Evolutionary conservation across 2,113 vertebrate species (phyloP).

Genomic region (Cinclus cinclus): DNA sequence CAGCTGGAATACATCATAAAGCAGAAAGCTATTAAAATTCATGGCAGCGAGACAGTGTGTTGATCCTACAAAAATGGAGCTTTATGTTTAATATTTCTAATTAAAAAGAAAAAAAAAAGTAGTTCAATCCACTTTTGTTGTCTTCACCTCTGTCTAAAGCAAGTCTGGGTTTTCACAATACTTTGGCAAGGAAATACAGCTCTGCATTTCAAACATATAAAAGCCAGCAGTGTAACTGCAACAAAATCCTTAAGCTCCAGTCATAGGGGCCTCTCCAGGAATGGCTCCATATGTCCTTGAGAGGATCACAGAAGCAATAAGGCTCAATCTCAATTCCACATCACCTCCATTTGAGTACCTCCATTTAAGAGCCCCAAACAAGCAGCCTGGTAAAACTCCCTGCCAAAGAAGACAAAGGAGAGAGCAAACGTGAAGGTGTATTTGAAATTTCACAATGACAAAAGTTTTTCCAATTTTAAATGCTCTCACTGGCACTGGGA

Average conservation of each 20-base stretch:
- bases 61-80: slow-evolving; percentile 50
- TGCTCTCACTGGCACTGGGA: not conserved
- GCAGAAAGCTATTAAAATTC: slow-evolving; percentile 53
- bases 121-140: slow-evolving; percentile 57
- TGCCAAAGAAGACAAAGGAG: not conserved
- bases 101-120: slow-evolving; percentile 34
- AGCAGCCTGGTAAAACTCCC: not conserved
- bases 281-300: slow-evolving; percentile 23
- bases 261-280: slow-evolving; percentile 32
- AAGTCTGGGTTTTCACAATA: slow-evolving; percentile 57
- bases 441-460: not conserved
- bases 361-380: not conserved
- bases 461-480: not conserved
- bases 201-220: slow-evolving; percentile 27
- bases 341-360: not conserved
- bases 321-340: not conserved
- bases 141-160: slow-evolving; percentile 61
- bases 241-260: slow-evolving; percentile 26
- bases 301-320: not conserved
- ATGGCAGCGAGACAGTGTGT: slow-evolving; percentile 53
- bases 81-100: slow-evolving; percentile 61
- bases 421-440: not conserved
- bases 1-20: slow-evolving; percentile 74
- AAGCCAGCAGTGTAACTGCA: slow-evolving; percentile 43
- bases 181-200: slow-evolving; percentile 37